Evolutionary conservation across 2,797 vertebrate species (phyloP), one percentile per base, ranked within the genome.

Genomic region (Eleutherodactylus coqui): DNA sequence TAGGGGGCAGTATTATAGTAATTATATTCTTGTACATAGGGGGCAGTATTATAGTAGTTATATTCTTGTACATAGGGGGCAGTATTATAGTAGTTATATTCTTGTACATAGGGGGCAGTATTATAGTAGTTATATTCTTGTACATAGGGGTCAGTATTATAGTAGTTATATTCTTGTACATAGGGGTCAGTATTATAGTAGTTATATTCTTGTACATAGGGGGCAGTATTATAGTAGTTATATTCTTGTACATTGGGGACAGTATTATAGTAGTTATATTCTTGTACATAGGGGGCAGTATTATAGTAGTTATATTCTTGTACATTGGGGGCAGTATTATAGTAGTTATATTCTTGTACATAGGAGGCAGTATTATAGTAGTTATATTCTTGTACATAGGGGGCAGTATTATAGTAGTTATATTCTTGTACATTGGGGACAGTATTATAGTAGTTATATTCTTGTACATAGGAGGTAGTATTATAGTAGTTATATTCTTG

Each of bases 401-500:
- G n/a, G 6, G 27, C 27, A 62, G 11, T 62, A 29, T 29, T 62
- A 29, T 29, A 62, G 27, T 62, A 62, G n/a, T 62, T 62, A 62
- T 62, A 62, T 62, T 62, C 58, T 62, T 62, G n/a, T 62, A 62
- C 27, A 62, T 62, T 14, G 58, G 58, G 4, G 27, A n/a, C 27
- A 62, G 58, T 29, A 62, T 32, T 62, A 62, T 62, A 62, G 58
- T 62, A 62, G 58, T 29, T 62, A 62, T 62, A 62, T 62, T 62
- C 58, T 62, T 32, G 58, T 62, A 62, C 13, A 62, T 62, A n/a
- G 5, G 58, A 27, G 9, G n/a, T 32, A 67, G 29, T 67, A 67
- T 67, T 67, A 67, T 67, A 60, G 62, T 67, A 67, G 62, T 67
- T 67, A 34, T 67, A 67, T 36, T 67, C 29, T 67, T 67, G 62